Evolutionary conservation across 2,888 invertebrate species (phyloP).

Genomic region (Euplexia lucipara): DNA sequence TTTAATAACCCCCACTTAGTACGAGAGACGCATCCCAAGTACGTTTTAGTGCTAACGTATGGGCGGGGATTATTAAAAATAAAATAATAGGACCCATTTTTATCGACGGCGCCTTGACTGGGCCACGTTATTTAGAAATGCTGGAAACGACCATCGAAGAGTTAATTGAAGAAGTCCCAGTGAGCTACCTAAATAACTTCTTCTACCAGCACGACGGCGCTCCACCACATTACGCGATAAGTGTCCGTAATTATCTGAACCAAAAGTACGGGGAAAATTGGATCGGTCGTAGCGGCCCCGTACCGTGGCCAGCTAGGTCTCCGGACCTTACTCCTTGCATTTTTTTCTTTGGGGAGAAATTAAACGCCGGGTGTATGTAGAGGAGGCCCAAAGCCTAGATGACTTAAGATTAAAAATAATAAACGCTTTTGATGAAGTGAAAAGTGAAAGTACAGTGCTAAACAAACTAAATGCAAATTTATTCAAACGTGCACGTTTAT

Average conservation of each 20-base stretch:
- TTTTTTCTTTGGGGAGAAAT: slow-evolving; percentile 15
- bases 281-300: background rate
- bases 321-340: slow-evolving; percentile 6
- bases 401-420: background rate
- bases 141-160: background rate
- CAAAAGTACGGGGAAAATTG: no score
- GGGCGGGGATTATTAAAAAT: no score
- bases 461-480: background rate
- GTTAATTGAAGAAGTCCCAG: background rate
- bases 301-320: slow-evolving; percentile 3
- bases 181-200: no score
- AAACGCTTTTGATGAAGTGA: background rate
- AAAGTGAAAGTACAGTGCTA: background rate
- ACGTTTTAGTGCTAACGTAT: no score
- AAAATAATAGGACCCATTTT: slow-evolving; percentile 1
- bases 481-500: background rate
- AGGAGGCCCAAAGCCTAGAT: background rate
- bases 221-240: no score
- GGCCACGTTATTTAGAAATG: background rate
- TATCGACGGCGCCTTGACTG: background rate
- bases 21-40: no score
- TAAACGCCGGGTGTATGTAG: background rate
- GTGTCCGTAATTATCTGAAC: no score
- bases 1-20: no score
- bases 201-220: no score